Evolutionary conservation across 2,888 invertebrate genomes (phyloP), one percentile per base, ranked within the genome.

Genomic region (Acanthopleura granulata): DNA sequence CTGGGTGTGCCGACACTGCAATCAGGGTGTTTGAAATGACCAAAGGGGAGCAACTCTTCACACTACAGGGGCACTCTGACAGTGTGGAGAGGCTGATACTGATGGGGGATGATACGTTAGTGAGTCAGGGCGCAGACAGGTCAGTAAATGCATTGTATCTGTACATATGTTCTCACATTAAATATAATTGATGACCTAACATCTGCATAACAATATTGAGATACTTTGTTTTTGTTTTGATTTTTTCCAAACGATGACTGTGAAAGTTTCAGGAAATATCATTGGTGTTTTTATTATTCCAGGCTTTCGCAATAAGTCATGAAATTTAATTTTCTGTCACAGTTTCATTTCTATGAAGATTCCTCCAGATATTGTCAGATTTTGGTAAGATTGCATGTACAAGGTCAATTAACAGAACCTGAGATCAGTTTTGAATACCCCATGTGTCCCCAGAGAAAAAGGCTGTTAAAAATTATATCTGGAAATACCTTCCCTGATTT

Each of bases 121-220:
- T 87, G 51, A 83, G 82, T 76, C 85, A 84, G 29, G 83, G 83
- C 9, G 76, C 86, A 11, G 88, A 88, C 79, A 86, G 82, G 88
- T 88, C 57, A 22, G 57, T 3, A 22, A 57, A 22, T 57, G 12
- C 57, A 18, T 57, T 51, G 14, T 14, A 51, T 15, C 14, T 51
- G 14, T 51, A 15, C 18, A 51, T 51, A 15, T 51, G 51, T 18
- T 51, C 14, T 51, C 4, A 57, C n/a, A n/a, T 18, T 6, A 1
- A 57, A n/a, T 57, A 18, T 18, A 57, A 57, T 22, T 57, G 4
- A n/a, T 57, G 57, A 57, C 22, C 57, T 57, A 18, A 22, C 18
- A 57, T 57, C 6, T 57, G 57, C 6, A 18, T n/a, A 9, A 9
- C 3, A 57, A 6, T 12, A 57, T 18, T 22, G 22, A 57, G 3